phyloP scores from a whole-genome alignment of 2,113 vertebrate species.

The Marcusenius ussheri region DNA sequence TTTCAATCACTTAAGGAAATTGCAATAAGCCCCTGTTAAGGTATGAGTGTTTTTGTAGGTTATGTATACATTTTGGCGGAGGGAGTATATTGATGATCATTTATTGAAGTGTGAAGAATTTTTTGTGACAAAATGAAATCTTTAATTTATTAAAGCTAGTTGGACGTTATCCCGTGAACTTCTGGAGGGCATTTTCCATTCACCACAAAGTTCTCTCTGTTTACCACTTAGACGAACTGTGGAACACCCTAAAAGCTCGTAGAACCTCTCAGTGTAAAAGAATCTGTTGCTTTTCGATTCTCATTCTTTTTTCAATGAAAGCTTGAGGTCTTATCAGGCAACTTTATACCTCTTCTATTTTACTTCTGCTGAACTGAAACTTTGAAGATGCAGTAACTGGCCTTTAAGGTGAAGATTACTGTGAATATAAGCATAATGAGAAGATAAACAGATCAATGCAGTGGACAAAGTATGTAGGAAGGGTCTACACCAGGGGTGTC shows the following conservation, averaged over 20 bases:
- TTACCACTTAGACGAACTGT: not conserved
- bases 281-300: not conserved
- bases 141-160: not conserved
- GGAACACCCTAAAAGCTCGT: not conserved
- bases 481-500: slow-evolving; percentile 5
- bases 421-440: slow-evolving; percentile 36
- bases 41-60: slow-evolving; percentile 14
- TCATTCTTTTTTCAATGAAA: slow-evolving; percentile 29
- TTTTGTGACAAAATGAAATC: not conserved
- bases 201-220: not conserved
- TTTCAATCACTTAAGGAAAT: not conserved
- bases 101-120: not conserved
- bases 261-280: not conserved
- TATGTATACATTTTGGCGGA: not conserved
- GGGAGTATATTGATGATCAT: not conserved
- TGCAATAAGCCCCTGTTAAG: not conserved
- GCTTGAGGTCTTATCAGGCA: not conserved
- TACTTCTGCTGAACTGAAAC: slow-evolving; percentile 13
- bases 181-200: not conserved
- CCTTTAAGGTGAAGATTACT: slow-evolving; percentile 31
- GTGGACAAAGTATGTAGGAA: not conserved
- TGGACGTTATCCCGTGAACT: not conserved
- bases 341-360: not conserved
- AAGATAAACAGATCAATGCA: slow-evolving; percentile 29
- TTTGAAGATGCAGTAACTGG: slow-evolving; percentile 31